phyloP scores from a whole-genome alignment of 2,888 invertebrate species.

The Leptura quadrifasciata region DNA sequence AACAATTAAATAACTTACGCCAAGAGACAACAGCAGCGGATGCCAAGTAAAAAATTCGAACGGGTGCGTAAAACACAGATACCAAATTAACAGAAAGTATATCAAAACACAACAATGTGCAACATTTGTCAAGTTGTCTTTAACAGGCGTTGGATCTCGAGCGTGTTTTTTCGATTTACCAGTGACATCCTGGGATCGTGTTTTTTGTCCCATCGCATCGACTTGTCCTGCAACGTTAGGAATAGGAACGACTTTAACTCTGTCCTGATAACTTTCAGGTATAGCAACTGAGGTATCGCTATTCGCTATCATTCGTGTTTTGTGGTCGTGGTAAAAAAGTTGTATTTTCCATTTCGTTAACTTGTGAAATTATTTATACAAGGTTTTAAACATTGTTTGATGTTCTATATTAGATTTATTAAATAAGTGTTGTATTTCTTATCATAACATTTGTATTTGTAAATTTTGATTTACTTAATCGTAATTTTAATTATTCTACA shows the following conservation, averaged over 20 bases:
- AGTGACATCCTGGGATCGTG: conserved; percentile 10
- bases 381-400: not conserved
- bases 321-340: not conserved
- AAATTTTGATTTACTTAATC: not conserved
- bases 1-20: conserved; percentile 57
- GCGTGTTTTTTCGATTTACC: conserved; percentile 38
- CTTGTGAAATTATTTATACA: not conserved
- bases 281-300: conserved; percentile 9
- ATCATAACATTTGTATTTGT: not conserved
- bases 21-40: conserved; percentile 61
- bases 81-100: conserved; percentile 58
- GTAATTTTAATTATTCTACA: too few species aligned
- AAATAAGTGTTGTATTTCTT: too few species aligned
- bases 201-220: conserved; percentile 16
- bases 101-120: conserved; percentile 59
- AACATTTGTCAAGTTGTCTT: conserved; percentile 57
- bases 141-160: conserved; percentile 43
- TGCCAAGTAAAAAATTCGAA: conserved; percentile 66
- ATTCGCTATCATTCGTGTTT: conserved; percentile 28
- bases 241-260: not conserved
- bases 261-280: not conserved
- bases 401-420: not conserved
- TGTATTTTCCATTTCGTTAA: conserved; percentile 7
- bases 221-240: conserved; percentile 1
- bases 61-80: conserved; percentile 58